Evolutionary conservation across 2,797 vertebrate species (phyloP).

Genomic region (Lindbergichthys nudifrons): DNA sequence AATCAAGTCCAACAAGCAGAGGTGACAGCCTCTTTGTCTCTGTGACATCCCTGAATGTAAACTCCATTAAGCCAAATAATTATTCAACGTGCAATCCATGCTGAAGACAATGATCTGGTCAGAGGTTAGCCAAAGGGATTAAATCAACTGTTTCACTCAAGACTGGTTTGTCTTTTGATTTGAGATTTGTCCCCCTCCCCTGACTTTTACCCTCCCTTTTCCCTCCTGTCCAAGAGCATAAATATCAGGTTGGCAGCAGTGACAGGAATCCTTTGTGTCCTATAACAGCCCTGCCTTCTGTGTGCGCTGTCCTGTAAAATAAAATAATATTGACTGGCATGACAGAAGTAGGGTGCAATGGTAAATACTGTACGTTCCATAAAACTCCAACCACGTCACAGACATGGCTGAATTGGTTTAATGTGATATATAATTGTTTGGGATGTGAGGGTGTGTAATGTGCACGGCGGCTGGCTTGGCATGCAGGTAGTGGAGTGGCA

Average conservation of each 20-base stretch:
- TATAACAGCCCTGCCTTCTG: constrained; percentile 39
- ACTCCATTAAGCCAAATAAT: constrained; percentile 14
- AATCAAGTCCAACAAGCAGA: constrained; percentile 14
- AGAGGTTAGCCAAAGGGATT: constrained; percentile 26
- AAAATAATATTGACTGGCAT: constrained; percentile 58
- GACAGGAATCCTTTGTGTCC: constrained; percentile 56
- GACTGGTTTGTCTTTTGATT: constrained; percentile 40
- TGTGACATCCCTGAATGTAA: neutral
- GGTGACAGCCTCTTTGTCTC: constrained; percentile 24
- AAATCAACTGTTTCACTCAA: constrained; percentile 24
- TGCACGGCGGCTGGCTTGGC: neutral
- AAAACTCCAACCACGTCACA: constrained; percentile 60
- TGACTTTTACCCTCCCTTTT: constrained; percentile 1
- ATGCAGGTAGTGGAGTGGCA: constrained; percentile 32
- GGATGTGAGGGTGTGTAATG: constrained; percentile 27
- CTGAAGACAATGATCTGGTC: constrained; percentile 12
- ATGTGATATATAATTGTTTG: constrained; percentile 53
- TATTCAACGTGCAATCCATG: neutral
- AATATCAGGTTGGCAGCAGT: constrained; percentile 47
- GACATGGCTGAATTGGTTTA: constrained; percentile 68
- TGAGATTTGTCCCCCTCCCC: constrained; percentile 7
- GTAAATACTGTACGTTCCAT: constrained; percentile 56
- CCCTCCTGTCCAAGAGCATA: constrained; percentile 42
- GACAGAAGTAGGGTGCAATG: constrained; percentile 51
- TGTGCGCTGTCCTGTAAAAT: constrained; percentile 62